phyloP scores from a whole-genome alignment of 2,888 invertebrate species.

The Hoplodrina blanda region DNA sequence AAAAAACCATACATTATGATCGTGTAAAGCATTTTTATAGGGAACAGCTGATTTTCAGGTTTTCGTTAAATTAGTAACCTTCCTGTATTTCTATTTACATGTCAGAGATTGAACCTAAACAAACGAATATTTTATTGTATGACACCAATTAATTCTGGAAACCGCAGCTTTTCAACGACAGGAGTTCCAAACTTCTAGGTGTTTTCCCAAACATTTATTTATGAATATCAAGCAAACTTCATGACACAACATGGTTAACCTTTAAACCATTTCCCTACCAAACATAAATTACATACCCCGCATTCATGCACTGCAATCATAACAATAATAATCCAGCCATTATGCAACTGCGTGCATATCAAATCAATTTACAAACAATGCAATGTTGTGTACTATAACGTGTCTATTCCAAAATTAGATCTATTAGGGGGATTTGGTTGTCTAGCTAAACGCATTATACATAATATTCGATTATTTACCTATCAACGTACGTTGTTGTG shows the following conservation, averaged over 20 bases:
- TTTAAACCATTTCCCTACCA: not conserved
- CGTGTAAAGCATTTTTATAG: no score
- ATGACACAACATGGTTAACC: not conserved
- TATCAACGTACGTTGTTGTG: constrained; percentile 69
- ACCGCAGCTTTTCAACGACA: not conserved
- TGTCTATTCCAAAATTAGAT: constrained; percentile 76
- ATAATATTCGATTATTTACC: constrained; percentile 82
- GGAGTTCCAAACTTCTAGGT: not conserved
- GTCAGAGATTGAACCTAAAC: not conserved
- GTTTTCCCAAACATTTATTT: not conserved
- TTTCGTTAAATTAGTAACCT: no score
- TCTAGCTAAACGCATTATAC: constrained; percentile 63
- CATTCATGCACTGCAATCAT: constrained; percentile 38
- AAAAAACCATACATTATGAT: no score
- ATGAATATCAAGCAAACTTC: not conserved
- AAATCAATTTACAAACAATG: constrained; percentile 64
- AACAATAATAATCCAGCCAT: constrained; percentile 50
- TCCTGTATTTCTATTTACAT: not conserved
- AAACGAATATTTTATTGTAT: not conserved
- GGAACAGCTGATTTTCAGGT: no score
- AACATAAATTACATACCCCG: constrained; percentile 21
- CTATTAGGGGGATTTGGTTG: constrained; percentile 70
- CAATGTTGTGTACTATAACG: constrained; percentile 60
- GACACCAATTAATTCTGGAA: not conserved
- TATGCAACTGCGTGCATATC: constrained; percentile 58